A percentile compares a stretch with the other conserved stretches of the same genome.
Conservation (phyloP, 2,113 vertebrate genomes). For the Danio rerio region DNA sequence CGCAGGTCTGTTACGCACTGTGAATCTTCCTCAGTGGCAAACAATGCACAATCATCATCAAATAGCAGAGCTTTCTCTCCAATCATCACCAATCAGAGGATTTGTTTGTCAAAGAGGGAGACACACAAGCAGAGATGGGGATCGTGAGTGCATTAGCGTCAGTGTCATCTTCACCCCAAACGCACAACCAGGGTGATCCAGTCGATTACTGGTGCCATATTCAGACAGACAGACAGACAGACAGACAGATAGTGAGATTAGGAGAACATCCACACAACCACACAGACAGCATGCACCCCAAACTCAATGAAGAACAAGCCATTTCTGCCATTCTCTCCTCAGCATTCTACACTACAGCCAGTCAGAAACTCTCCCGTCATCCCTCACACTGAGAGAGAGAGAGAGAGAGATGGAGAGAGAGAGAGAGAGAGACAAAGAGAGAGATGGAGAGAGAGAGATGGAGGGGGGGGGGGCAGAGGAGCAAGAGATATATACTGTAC, state of each 20-base stretch:
- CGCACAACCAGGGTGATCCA: constrained; percentile 69
- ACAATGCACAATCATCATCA: constrained; percentile 33
- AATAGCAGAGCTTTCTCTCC: background rate
- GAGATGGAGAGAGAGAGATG: constrained; percentile 46
- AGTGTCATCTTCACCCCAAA: constrained; percentile 67
- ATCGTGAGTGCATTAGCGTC: constrained; percentile 57
- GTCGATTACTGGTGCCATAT: constrained; percentile 56
- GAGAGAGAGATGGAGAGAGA: constrained; percentile 22
- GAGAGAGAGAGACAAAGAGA: background rate
- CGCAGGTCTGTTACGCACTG: constrained; percentile 57
- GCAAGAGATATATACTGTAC: background rate
- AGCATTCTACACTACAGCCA: constrained; percentile 79
- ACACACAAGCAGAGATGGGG: constrained; percentile 60
- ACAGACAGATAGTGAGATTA: constrained; percentile 47
- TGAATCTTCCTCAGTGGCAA: constrained; percentile 74
- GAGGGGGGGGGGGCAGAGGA: background rate
- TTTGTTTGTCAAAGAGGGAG: constrained; percentile 69
- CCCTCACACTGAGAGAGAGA: constrained; percentile 69
- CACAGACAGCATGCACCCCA: constrained; percentile 63
- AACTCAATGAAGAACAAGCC: constrained; percentile 57
- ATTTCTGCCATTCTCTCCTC: constrained; percentile 70
- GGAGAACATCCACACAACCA: constrained; percentile 60
- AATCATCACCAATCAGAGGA: background rate
- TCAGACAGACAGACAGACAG: constrained; percentile 59
- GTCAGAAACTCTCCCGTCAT: constrained; percentile 76